These are phyloP conservation scores for Rapana venosa DNA, from an alignment of 2,888 invertebrate genomes.

Conservation along the genomic window DNA sequence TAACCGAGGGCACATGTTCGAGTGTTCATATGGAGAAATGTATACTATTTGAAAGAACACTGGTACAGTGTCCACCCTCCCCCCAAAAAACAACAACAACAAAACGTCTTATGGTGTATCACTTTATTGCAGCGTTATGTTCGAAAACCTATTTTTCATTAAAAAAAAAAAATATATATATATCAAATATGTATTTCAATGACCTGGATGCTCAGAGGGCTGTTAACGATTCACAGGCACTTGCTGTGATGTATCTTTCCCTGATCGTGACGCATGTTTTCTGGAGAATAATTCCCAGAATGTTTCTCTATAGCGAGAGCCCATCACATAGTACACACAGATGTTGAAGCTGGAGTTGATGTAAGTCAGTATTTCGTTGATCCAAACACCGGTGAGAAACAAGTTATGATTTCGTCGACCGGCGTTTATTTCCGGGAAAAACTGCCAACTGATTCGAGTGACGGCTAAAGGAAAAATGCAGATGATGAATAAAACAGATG, in stretches of 20 bases:
- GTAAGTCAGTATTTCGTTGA: not conserved
- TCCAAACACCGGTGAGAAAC: not conserved
- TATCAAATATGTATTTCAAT: no score
- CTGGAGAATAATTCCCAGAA: not conserved
- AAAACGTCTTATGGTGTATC: no score
- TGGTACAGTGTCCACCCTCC: no score
- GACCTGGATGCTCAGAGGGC: not conserved
- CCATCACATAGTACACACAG: conserved; percentile 18
- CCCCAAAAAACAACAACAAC: no score
- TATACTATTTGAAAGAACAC: no score
- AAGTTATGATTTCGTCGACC: conserved; percentile 2
- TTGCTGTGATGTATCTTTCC: not conserved
- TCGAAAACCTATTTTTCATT: no score
- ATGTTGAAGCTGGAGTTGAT: conserved; percentile 12
- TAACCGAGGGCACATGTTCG: no score
- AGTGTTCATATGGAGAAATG: no score
- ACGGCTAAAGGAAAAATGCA: not conserved
- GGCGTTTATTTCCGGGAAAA: not conserved
- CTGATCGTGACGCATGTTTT: not conserved
- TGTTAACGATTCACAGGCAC: not conserved
- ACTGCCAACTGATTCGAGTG: not conserved
- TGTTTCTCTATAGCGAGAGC: conserved; percentile 16
- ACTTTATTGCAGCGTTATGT: no score
- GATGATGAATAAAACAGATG: not conserved
- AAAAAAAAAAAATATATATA: no score